Base-by-base conservation (phyloP, 2,888 invertebrate species). In the Junonia oenone region DNA sequence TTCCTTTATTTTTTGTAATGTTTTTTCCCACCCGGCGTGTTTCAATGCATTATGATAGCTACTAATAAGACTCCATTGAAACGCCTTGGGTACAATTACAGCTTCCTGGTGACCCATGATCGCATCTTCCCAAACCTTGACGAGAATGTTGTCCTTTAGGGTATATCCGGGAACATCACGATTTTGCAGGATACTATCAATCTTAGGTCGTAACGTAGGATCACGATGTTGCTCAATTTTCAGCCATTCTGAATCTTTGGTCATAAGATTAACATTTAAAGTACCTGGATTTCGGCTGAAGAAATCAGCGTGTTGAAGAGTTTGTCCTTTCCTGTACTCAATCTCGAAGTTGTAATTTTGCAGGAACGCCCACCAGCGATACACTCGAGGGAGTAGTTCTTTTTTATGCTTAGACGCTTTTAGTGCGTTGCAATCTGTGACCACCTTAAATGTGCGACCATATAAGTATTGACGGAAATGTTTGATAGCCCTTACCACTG, bases 301-400 rank as follows among this genome's bases (percentile, higher is more conserved):
- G 11, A 31, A 31, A 31, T 65, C 63, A 6, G 59, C 63, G 31
- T 65, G 61, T 11, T 50, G 61, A 17, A 63, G 5, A 0, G 51
- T 50, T n/a, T 59, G 46, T 6, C 64, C 65, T 29, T 63, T 64
- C 1, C 62, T 48, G 15, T 68, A 67, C 22, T 64, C 62, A 1
- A 69, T 35, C 0, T 65, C 58, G 33, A 68, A 68, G 2, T 63
- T 46, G 37, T 43, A 71, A 33, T 67, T 66, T 55, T 72, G 70
- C 0, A 74, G 38, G 45, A 45, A 72, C 0, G 69, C 62, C 70
- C 71, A 74, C 72, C 72, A 72, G 0, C 72, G 35, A 45, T 69
- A 65, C 2, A 73, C 58, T 0, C 71, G 46, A 0, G 71, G 69
- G 0, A 69, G 33, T 0, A 73, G 31, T 2, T 72, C 71, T 46